Percentiles rank a stretch among this genome's conserved stretches.
Evolutionary conservation across 2,797 vertebrate species (phyloP).

Genomic region (Eutrigla gurnardus): DNA sequence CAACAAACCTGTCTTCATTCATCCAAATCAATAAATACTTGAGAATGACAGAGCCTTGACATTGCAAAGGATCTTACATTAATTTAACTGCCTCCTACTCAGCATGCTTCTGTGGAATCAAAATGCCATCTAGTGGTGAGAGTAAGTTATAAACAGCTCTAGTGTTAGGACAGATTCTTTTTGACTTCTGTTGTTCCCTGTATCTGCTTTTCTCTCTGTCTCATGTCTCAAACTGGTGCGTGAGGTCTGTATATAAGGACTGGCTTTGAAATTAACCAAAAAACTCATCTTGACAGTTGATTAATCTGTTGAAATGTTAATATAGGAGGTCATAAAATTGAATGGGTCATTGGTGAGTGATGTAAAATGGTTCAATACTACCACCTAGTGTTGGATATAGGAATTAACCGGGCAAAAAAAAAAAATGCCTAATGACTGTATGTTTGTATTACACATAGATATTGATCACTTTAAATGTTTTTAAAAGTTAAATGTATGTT

Average conservation of each 20-base stretch:
- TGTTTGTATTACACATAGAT: background rate
- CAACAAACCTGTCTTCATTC: background rate
- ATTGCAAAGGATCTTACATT: background rate
- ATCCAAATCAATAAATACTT: conserved; percentile 2
- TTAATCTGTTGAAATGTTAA: background rate
- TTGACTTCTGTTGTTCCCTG: background rate
- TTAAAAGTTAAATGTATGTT: background rate
- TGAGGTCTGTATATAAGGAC: background rate
- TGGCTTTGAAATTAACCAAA: background rate
- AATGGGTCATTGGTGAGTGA: background rate
- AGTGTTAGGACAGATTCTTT: background rate
- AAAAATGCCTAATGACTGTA: background rate
- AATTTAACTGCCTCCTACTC: background rate
- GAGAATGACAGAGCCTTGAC: background rate
- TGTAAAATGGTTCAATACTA: conserved; percentile 28
- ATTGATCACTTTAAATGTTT: background rate
- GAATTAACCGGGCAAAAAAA: background rate
- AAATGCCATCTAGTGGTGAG: background rate
- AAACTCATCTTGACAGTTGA: background rate
- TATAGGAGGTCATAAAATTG: conserved; percentile 1
- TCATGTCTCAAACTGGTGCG: background rate
- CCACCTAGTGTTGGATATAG: conserved; percentile 22
- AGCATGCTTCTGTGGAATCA: background rate
- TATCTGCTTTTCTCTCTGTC: no score
- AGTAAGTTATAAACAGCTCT: background rate